Evolutionary conservation across 1,140 invertebrate species (phyloP).

Genomic region (Drosophila seguyi): DNA sequence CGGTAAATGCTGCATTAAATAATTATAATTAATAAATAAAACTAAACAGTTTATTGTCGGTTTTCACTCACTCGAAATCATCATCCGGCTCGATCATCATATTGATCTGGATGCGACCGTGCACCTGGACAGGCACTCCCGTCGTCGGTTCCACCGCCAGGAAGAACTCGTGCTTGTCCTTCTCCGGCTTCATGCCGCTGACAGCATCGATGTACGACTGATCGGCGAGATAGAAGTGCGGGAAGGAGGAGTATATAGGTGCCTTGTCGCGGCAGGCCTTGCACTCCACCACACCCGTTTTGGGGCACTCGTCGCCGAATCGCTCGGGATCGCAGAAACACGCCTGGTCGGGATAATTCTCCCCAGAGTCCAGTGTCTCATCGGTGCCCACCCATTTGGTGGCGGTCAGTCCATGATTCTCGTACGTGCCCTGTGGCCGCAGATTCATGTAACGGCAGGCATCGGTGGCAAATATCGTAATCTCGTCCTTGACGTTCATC

Average conservation of each 20-base stretch:
- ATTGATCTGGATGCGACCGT: constrained; percentile 91
- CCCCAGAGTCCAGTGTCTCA: constrained; percentile 89
- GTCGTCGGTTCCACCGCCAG: constrained; percentile 90
- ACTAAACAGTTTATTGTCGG: not conserved
- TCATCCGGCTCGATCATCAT: constrained; percentile 87
- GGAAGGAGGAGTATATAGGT: constrained; percentile 93
- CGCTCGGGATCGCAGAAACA: constrained; percentile 86
- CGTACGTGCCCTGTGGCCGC: constrained; percentile 56
- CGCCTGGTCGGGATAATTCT: constrained; percentile 87
- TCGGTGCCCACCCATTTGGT: constrained; percentile 87
- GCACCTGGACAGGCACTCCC: constrained; percentile 89
- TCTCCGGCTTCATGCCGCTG: constrained; percentile 89
- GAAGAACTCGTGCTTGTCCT: constrained; percentile 89
- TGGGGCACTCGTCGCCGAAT: constrained; percentile 82
- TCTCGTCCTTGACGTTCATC: constrained; percentile 86
- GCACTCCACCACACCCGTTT: constrained; percentile 88
- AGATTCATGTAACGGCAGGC: constrained; percentile 88
- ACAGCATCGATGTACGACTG: constrained; percentile 88
- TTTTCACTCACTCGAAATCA: constrained; percentile 86
- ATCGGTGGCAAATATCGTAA: constrained; percentile 90
- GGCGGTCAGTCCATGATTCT: constrained; percentile 86
- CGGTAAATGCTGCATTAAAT: constrained; percentile 86
- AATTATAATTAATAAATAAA: not conserved
- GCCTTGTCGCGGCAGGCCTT: constrained; percentile 90
- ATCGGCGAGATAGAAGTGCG: constrained; percentile 94